Base-by-base conservation (phyloP, 1,140 invertebrate genomes). In the Sycobia sp. region DNA sequence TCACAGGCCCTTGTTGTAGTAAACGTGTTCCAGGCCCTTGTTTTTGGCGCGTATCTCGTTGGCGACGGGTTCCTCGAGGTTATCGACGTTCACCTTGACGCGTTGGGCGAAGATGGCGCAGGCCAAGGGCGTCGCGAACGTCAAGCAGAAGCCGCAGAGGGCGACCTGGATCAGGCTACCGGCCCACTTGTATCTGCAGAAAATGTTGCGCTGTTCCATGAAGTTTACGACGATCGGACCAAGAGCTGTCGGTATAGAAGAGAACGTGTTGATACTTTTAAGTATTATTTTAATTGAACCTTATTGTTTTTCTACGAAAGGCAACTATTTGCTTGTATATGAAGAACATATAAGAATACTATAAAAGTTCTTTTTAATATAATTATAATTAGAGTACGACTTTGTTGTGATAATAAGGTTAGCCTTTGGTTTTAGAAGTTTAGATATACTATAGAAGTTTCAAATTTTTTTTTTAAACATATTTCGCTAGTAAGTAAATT, bases 101-200 rank as follows among this genome's bases (percentile, higher is more conserved):
- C 83, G 84, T 77, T 94, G 92, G 14, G 88, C 86, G 71, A 93
- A 93, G 41, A 94, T 79, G 2, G 92, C 91, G 73, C 92, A 94
- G 53, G 89, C 89, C 2, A 93, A 77, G 0, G 92, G 92, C 4
- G 91, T 93, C n/a, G 92, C 91, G 72, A 94, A 90, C 0, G 90
- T 89, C 5, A 94, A 79, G 66, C 89, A 89, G 18, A 91, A 70
- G 9, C 91, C 92, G 67, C 90, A 87, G 50, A 92, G 77, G 0
- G 83, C 71, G 32, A 91, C 80, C 74, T 93, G 89, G 27, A 88
- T 80, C 0, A 87, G 87, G 1, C 84, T 82, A 29, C 80, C 83
- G 0, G 85, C 75, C 83, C 86, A 87, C 44, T 85, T 85, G 47
- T 81, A 82, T 22, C 79, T 81, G 25, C 72, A 76, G 1, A 85